Percentiles rank a stretch among this genome's conserved stretches.
These are phyloP conservation scores for Lonchura striata DNA, from an alignment of 2,113 vertebrate species.

Conservation along the genomic window DNA sequence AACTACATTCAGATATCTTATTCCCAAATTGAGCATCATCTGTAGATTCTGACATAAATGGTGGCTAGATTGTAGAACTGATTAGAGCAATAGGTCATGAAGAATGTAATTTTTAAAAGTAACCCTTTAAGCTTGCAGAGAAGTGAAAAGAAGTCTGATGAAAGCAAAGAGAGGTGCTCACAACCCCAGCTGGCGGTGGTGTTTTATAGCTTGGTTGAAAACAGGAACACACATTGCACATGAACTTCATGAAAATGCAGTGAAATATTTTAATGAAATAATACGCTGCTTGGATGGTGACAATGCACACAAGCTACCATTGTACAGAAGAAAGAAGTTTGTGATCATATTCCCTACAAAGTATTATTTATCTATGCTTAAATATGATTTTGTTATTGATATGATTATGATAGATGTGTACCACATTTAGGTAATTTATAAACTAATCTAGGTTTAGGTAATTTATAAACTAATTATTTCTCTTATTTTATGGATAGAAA, in stretches of 20 bases:
- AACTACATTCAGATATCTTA: not conserved
- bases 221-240: not conserved
- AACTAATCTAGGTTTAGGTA: not conserved
- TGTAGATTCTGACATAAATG: not conserved
- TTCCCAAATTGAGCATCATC: not conserved
- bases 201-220: not conserved
- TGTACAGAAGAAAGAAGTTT: not conserved
- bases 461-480: not conserved
- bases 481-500: not conserved
- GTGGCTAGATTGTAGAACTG: not conserved
- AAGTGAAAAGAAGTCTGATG: not conserved
- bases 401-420: not conserved
- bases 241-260: not conserved
- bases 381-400: not conserved
- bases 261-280: not conserved
- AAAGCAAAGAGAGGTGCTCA: not conserved
- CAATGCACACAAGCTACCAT: not conserved
- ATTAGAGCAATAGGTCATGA: not conserved
- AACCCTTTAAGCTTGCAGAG: not conserved
- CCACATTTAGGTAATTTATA: not conserved
- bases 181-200: not conserved
- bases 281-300: not conserved
- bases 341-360: not conserved
- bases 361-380: not conserved
- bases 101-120: not conserved